Evolutionary conservation across 2,797 vertebrate genomes (phyloP).

Genomic region (Eulemur rubriventer): DNA sequence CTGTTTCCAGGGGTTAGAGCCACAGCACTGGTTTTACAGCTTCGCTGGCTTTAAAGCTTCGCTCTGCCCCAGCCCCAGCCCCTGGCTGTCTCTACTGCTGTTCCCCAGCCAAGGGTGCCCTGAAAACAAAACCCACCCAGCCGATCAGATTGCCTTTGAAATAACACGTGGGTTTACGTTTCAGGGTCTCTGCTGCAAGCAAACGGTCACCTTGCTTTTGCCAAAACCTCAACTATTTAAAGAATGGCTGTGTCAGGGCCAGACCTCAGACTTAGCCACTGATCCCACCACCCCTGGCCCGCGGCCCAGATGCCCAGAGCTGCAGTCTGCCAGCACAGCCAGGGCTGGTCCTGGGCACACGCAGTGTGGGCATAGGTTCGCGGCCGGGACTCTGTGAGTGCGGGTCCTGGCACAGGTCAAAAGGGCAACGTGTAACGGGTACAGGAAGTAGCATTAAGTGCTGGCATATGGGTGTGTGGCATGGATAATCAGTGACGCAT

Average conservation of each 20-base stretch:
- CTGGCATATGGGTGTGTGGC: background rate
- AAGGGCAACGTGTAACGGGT: background rate
- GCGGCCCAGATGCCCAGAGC: background rate
- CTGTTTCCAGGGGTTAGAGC: slow-evolving; percentile 29
- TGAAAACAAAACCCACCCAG: slow-evolving; percentile 31
- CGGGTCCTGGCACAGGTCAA: background rate
- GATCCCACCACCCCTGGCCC: background rate
- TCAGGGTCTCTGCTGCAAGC: slow-evolving; percentile 32
- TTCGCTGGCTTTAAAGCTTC: background rate
- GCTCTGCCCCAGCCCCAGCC: background rate
- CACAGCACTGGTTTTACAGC: background rate
- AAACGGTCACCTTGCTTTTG: slow-evolving; percentile 17
- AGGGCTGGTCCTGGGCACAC: background rate
- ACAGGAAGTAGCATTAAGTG: background rate
- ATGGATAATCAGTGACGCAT: fast-evolving
- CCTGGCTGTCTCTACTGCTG: background rate
- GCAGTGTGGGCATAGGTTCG: background rate
- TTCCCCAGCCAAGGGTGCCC: background rate
- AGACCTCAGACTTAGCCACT: slow-evolving; percentile 62
- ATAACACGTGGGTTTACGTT: background rate
- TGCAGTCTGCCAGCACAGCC: background rate
- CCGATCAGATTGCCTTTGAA: background rate
- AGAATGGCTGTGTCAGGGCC: slow-evolving; percentile 41
- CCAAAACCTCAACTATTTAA: slow-evolving; percentile 73
- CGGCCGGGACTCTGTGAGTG: background rate